Percentiles rank a stretch among this genome's conserved stretches.
Conservation (phyloP, 2,888 invertebrate genomes). For the Drosophila ochracea region DNA sequence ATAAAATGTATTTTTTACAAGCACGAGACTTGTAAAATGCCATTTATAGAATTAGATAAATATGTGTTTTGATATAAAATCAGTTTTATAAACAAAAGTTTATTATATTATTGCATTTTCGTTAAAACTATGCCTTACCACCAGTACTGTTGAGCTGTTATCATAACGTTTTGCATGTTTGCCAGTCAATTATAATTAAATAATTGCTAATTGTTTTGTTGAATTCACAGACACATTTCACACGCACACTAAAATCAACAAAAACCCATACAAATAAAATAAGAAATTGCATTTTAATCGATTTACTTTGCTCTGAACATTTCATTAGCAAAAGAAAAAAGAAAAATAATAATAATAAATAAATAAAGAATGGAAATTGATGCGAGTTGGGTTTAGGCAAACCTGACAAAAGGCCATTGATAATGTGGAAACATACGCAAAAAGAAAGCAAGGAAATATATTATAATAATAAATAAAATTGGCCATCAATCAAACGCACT, state of each 20-base stretch:
- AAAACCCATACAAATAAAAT: not conserved
- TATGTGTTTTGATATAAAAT: not conserved
- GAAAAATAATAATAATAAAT: constrained; percentile 1
- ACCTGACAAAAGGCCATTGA: constrained; percentile 22
- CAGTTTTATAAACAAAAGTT: not conserved
- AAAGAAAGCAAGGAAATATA: not conserved
- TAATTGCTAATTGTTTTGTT: constrained; percentile 18
- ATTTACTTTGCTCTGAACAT: constrained; percentile 22
- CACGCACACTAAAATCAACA: constrained; percentile 18
- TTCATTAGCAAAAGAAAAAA: constrained; percentile 3
- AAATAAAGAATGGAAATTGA: constrained; percentile 18
- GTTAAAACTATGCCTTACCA: constrained; percentile 64
- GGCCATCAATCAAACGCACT: constrained; percentile 71
- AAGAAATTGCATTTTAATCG: constrained; percentile 9
- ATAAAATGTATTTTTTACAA: not conserved
- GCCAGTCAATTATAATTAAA: constrained; percentile 3
- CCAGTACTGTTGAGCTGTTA: constrained; percentile 76
- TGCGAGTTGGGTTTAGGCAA: constrained; percentile 9
- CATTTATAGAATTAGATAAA: not conserved
- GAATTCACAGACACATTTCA: constrained; percentile 15
- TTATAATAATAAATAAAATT: constrained; percentile 20
- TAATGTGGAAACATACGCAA: constrained; percentile 10
- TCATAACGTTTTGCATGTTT: constrained; percentile 68
- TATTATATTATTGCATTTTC: not conserved
- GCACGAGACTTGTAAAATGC: not conserved